These are phyloP conservation scores for Pachyseris speciosa DNA, from an alignment of 64 coral and sea anemone genomes.

Conservation along the genomic window DNA sequence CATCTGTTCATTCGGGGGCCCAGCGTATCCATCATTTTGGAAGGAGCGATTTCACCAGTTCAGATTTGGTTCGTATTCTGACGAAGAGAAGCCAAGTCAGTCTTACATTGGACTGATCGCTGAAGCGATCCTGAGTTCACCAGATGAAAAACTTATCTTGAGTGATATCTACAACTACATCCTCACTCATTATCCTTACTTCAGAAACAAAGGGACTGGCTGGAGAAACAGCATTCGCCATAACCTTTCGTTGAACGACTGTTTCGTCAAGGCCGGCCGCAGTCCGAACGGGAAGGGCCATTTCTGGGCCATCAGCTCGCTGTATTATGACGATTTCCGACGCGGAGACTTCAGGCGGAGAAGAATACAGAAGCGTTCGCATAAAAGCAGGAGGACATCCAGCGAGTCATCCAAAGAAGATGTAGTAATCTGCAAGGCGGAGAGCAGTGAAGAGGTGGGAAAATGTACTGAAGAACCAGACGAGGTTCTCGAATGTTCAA, in stretches of 20 bases:
- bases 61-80: slow-evolving; percentile 51
- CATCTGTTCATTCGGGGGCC: slow-evolving; percentile 4
- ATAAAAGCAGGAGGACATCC: slow-evolving; percentile 23
- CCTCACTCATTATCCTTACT: slow-evolving; percentile 67
- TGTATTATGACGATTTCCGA: slow-evolving; percentile 66
- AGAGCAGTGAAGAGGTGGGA: slow-evolving; percentile 35
- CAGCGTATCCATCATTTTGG: slow-evolving; percentile 28
- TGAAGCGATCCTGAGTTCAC: slow-evolving; percentile 66
- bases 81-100: slow-evolving; percentile 72
- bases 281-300: slow-evolving; percentile 76
- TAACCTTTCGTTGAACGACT: slow-evolving; percentile 73
- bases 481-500: slow-evolving; percentile 9
- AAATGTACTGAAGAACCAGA: neutral
- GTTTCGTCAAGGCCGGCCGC: slow-evolving; percentile 68
- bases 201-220: slow-evolving; percentile 73
- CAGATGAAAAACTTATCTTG: slow-evolving; percentile 70
- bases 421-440: slow-evolving; percentile 23
- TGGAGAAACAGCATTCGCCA: slow-evolving; percentile 84
- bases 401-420: slow-evolving; percentile 22
- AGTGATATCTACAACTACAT: slow-evolving; percentile 77
- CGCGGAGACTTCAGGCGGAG: slow-evolving; percentile 68
- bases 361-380: slow-evolving; percentile 55
- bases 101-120: slow-evolving; percentile 77
- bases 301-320: slow-evolving; percentile 63
- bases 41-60: slow-evolving; percentile 42